Conservation (phyloP, 1,140 invertebrate genomes). For the Drosophila funebris region DNA sequence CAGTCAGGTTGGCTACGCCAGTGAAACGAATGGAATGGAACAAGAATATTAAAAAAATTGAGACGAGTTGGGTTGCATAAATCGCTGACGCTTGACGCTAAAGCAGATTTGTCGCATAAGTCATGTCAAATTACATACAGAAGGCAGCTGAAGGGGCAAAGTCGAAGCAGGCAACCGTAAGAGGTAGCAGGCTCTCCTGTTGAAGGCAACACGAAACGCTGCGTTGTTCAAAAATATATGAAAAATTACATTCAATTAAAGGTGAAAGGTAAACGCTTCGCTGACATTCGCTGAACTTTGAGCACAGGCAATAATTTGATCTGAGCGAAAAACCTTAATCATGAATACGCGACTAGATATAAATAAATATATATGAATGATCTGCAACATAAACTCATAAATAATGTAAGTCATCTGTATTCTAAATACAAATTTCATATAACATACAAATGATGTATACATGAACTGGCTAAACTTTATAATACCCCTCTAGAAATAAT, state of each 20-base stretch:
- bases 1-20: not conserved
- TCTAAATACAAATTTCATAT: no score
- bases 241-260: slow-evolving; percentile 75
- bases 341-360: not conserved
- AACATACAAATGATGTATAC: no score
- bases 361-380: not conserved
- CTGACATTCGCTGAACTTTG: slow-evolving; percentile 33
- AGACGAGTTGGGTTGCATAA: slow-evolving; percentile 41
- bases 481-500: no score
- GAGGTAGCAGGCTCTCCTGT: slow-evolving; percentile 2
- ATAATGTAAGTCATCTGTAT: no score
- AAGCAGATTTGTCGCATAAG: slow-evolving; percentile 81
- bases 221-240: slow-evolving; percentile 32
- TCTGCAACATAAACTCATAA: slow-evolving; percentile 18
- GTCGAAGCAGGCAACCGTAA: not conserved
- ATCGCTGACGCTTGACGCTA: slow-evolving; percentile 78
- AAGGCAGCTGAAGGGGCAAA: slow-evolving; percentile 5
- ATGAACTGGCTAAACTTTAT: no score
- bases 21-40: not conserved
- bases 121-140: slow-evolving; percentile 71
- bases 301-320: slow-evolving; percentile 33
- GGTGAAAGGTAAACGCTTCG: slow-evolving; percentile 38
- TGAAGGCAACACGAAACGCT: not conserved
- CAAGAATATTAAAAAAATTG: not conserved
- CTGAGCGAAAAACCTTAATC: not conserved